These are phyloP conservation scores for Ctenochaetus hawaiiensis DNA, from an alignment of 2,797 vertebrate species.

Conservation along the genomic window DNA sequence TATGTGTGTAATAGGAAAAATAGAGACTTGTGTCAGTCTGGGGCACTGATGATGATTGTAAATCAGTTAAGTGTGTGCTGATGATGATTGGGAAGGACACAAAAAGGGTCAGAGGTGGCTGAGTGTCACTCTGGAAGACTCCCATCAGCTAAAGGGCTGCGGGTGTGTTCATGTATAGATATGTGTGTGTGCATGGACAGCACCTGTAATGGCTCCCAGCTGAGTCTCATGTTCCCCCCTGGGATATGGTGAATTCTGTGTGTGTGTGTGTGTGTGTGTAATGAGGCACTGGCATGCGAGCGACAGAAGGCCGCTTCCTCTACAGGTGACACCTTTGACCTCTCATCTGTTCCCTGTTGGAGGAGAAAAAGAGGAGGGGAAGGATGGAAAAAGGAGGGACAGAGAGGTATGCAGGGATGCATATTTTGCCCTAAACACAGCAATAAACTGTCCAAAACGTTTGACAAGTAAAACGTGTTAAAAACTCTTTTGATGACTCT, in stretches of 20 bases:
- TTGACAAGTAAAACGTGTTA: conserved; percentile 14
- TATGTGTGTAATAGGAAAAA: conserved; percentile 63
- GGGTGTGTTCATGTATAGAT: conserved; percentile 46
- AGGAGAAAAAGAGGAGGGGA: conserved; percentile 48
- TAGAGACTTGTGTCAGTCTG: conserved; percentile 70
- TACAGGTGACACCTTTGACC: conserved; percentile 89
- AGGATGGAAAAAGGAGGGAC: conserved; percentile 45
- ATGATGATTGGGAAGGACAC: conserved; percentile 82
- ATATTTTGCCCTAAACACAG: conserved; percentile 19
- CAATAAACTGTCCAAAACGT: conserved; percentile 10
- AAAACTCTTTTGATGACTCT: conserved; percentile 48
- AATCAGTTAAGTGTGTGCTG: conserved; percentile 73
- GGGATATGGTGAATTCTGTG: conserved; percentile 47
- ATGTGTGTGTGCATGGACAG: conserved; percentile 68
- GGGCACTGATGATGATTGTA: conserved; percentile 84
- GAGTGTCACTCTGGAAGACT: conserved; percentile 67
- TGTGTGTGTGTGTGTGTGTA: conserved; percentile 73
- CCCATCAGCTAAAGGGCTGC: conserved; percentile 48
- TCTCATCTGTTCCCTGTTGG: conserved; percentile 88
- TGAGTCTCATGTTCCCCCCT: conserved; percentile 60
- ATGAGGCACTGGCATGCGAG: conserved; percentile 86
- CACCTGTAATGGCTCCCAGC: conserved; percentile 90
- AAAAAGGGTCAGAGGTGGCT: conserved; percentile 76
- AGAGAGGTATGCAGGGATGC: conserved; percentile 33
- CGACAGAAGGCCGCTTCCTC: conserved; percentile 85